Base-by-base conservation (phyloP, 2,888 invertebrate species). In the Drosophila percnosoma region DNA sequence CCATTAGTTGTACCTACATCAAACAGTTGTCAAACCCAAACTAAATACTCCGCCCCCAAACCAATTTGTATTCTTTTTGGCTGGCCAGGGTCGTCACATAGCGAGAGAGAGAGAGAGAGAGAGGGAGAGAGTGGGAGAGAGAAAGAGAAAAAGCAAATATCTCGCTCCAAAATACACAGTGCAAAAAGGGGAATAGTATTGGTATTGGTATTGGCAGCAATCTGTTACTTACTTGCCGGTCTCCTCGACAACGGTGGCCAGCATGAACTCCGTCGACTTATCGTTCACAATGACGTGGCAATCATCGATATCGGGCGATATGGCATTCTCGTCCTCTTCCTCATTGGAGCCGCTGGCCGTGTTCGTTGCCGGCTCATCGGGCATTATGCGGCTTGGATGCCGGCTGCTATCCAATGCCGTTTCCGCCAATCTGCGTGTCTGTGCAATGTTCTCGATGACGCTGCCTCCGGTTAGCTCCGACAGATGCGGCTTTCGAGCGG, bases 281-380 rank as follows among this genome's bases (percentile, higher is more conserved):
- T 98, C 97, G 93, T 98, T 98, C 52, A 97, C 96, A 91, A 98
- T 97, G 87, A 97, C 96, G 93, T 97, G 96, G 90, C 97, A 97
- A 73, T 96, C 96, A 66, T 96, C 96, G 77, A 95, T 92, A 81
- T 96, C 96, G 54, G 94, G 94, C 49, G 95, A 95, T 83, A 94
- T 92, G 86, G 95, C 95, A 63, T 94, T 95, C 76, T 95, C 95
- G 79, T 96, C 96, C 78, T 97, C 97, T 75, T 97, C 97, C 89
- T 97, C 97, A 91, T 97, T 97, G 90, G 97, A 97, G 11, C 97
- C 97, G 7, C 97, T 97, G 15, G 97, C 98, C 11, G 98, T 98
- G 92, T 98, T 98, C 24, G 98, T 98, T 59, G 97, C 96, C 90
- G 96, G 95, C 91, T 97, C 97, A 80, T 96, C 95, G 24, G 95